These are phyloP conservation scores for Popillia japonica DNA, from an alignment of 1,140 invertebrate species.

Conservation along the genomic window DNA sequence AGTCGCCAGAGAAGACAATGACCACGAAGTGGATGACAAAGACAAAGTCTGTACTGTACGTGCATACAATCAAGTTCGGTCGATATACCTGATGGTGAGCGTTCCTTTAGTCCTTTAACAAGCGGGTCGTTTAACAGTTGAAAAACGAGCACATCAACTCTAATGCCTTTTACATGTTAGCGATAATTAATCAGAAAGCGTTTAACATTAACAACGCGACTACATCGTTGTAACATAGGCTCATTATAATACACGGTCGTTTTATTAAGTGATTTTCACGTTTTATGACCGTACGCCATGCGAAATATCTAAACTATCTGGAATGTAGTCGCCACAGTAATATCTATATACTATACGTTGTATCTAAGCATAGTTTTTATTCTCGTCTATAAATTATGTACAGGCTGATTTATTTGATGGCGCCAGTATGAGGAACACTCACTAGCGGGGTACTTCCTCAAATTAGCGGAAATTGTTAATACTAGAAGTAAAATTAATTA, in stretches of 20 bases:
- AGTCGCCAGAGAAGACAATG: too few relatives aligned
- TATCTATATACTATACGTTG: background rate
- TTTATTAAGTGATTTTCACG: slow-evolving; percentile 50
- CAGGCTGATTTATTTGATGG: too few relatives aligned
- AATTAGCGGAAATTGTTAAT: too few relatives aligned
- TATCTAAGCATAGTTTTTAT: too few relatives aligned
- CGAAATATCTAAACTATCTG: slow-evolving; percentile 27
- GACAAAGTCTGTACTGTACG: too few relatives aligned
- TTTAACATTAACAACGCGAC: slow-evolving; percentile 54
- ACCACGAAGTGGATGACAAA: too few relatives aligned
- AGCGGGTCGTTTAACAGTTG: slow-evolving; percentile 34
- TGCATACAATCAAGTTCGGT: too few relatives aligned
- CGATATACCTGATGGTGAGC: slow-evolving; percentile 1
- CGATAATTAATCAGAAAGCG: slow-evolving; percentile 54
- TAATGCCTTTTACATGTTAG: slow-evolving; percentile 55
- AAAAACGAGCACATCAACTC: slow-evolving; percentile 48
- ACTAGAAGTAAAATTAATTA: too few relatives aligned
- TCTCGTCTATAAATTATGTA: too few relatives aligned
- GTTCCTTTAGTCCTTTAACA: slow-evolving; percentile 21
- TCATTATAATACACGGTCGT: slow-evolving; percentile 48
- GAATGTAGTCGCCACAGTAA: slow-evolving; percentile 1
- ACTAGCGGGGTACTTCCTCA: too few relatives aligned
- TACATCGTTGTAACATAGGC: slow-evolving; percentile 52
- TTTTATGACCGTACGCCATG: slow-evolving; percentile 35
- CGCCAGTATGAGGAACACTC: too few relatives aligned